These are phyloP conservation scores for Diogma glabrata DNA, from an alignment of 2,888 invertebrate genomes.

Conservation along the genomic window DNA sequence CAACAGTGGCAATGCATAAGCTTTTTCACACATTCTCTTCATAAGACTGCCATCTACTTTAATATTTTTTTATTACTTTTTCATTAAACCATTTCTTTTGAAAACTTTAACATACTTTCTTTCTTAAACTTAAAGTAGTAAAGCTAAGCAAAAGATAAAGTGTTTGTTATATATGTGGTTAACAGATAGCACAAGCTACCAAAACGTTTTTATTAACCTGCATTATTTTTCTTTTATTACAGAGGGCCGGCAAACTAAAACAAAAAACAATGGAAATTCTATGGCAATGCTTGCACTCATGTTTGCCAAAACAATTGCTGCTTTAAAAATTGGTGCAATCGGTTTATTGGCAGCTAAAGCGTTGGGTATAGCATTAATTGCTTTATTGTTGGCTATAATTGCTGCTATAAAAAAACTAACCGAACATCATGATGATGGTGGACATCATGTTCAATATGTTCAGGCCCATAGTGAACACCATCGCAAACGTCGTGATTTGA, in stretches of 20 bases:
- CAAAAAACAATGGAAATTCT: constrained; percentile 48
- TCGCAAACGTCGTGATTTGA: constrained; percentile 24
- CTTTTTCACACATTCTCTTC: no score
- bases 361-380: constrained; percentile 55
- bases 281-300: no score
- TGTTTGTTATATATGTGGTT: no score
- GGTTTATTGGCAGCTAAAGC: constrained; percentile 71
- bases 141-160: no score
- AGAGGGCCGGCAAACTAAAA: constrained; percentile 52
- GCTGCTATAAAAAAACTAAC: constrained; percentile 62
- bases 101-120: no score
- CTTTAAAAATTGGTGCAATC: constrained; percentile 61
- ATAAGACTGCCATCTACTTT: no score
- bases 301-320: constrained; percentile 65
- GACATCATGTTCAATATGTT: constrained; percentile 45
- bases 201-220: background rate
- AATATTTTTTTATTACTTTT: no score
- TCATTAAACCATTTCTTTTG: no score
- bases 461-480: constrained; percentile 23
- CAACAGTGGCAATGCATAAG: no score
- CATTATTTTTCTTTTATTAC: background rate
- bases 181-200: background rate
- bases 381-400: constrained; percentile 61
- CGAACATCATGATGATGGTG: constrained; percentile 38
- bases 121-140: no score